A percentile compares a stretch with the other conserved stretches of the same genome.
These are phyloP conservation scores for Drosophila nikananu DNA, from an alignment of 1,140 invertebrate genomes.

Conservation along the genomic window DNA sequence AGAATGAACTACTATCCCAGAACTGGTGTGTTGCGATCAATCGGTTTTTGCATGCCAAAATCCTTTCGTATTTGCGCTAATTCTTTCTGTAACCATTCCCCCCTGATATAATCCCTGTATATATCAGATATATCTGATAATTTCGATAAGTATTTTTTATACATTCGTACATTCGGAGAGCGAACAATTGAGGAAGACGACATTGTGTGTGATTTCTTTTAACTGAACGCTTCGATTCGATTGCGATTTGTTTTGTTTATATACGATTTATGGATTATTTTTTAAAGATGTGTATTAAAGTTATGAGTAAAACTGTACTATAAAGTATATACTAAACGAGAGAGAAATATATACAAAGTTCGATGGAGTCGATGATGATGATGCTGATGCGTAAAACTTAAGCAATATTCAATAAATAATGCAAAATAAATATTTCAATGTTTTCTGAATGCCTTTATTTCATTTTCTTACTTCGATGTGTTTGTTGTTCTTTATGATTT, in stretches of 20 bases:
- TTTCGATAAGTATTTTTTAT: slow-evolving; percentile 79
- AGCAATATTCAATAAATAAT: slow-evolving; percentile 71
- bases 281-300: slow-evolving; percentile 81
- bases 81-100: slow-evolving; percentile 34
- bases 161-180: slow-evolving; percentile 51
- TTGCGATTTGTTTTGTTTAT: slow-evolving; percentile 80
- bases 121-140: slow-evolving; percentile 54
- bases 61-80: slow-evolving; percentile 49
- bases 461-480: slow-evolving; percentile 32
- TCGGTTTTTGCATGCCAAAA: slow-evolving; percentile 69
- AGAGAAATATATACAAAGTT: slow-evolving; percentile 50
- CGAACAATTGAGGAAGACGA: slow-evolving; percentile 20
- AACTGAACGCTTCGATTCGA: slow-evolving; percentile 67
- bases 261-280: slow-evolving; percentile 74
- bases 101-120: slow-evolving; percentile 19
- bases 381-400: slow-evolving; percentile 64
- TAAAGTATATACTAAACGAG: slow-evolving; percentile 59
- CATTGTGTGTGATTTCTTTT: slow-evolving; percentile 74
- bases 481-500: slow-evolving; percentile 18
- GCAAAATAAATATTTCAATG: slow-evolving; percentile 71
- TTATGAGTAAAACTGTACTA: slow-evolving; percentile 74
- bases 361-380: slow-evolving; percentile 53
- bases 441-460: slow-evolving; percentile 50
- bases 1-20: slow-evolving; percentile 33
- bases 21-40: slow-evolving; percentile 40